Conservation (phyloP, 2,797 vertebrate species). For the Argentina silus region DNA sequence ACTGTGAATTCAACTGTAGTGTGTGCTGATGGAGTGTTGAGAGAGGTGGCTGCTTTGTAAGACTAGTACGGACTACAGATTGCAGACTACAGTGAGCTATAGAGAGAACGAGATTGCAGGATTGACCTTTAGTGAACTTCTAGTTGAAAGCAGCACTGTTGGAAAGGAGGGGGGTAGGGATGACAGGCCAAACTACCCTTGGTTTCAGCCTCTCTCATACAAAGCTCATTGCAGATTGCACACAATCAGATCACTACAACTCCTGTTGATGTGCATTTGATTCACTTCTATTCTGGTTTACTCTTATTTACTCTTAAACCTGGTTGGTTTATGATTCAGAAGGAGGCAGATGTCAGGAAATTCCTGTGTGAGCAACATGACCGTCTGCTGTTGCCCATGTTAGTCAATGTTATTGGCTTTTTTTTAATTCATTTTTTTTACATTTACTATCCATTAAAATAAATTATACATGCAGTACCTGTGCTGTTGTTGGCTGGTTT, state of each 20-base stretch:
- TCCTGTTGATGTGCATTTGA: slow-evolving; percentile 41
- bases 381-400: slow-evolving; percentile 69
- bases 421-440: slow-evolving; percentile 70
- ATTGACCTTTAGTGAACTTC: slow-evolving; percentile 70
- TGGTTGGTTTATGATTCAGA: slow-evolving; percentile 44
- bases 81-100: slow-evolving; percentile 48
- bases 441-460: slow-evolving; percentile 86
- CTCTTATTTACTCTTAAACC: slow-evolving; percentile 31
- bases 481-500: slow-evolving; percentile 42
- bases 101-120: slow-evolving; percentile 42
- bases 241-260: too few species aligned
- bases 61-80: slow-evolving; percentile 26
- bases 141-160: slow-evolving; percentile 70
- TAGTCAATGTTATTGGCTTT: slow-evolving; percentile 75
- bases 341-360: slow-evolving; percentile 45
- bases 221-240: not conserved
- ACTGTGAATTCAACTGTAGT: slow-evolving; percentile 75
- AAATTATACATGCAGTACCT: slow-evolving; percentile 83
- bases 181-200: slow-evolving; percentile 19
- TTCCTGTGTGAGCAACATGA: slow-evolving; percentile 64
- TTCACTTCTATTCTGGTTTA: slow-evolving; percentile 25
- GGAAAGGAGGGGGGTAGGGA: slow-evolving; percentile 18
- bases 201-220: not conserved
- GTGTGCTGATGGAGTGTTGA: slow-evolving; percentile 37
- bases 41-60: slow-evolving; percentile 18